Base-by-base conservation (phyloP, 2,797 vertebrate genomes). In the Artibeus lituratus region DNA sequence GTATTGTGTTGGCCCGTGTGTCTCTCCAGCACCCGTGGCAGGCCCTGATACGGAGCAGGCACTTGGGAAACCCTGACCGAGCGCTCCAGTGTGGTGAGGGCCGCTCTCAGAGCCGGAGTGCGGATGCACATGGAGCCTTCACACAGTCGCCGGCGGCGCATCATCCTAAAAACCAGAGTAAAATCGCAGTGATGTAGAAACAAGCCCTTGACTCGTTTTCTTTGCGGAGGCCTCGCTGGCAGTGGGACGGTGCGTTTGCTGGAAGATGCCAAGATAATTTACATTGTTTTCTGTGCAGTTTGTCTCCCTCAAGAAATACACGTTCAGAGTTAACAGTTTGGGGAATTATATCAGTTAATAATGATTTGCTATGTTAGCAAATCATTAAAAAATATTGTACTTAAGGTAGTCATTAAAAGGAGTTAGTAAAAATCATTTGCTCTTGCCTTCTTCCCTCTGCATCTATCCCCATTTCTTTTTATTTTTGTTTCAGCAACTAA, bases 401-500 rank as follows among this genome's bases (percentile, higher is more conserved):
- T 22, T 59, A 69, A 81, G 47, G 42, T 14, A 81, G 53, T 80
- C 53, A 37, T 77, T 77, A 51, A 73, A 88, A 95, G 24, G 77
- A 69, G 10, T 93, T 80, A 72, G 15, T 59, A 83, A 39, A 95
- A 55, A 32, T 76, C 14, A 42, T 51, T 94, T 85, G 19, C n/a
- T n/a, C 2, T 91, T 91, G 47, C 39, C 57, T 73, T 67, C 44
- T 69, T 29, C 51, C 47, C 83, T 86, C 84, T 81, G 10, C 19
- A 82, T 32, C 32, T 84, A 67, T 42, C 37, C 49, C n/a, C 18
- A 24, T 69, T 44, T 87, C 42, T 51, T 96, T 65, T 87, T 39
- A 26, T 57, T 76, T 87, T 87, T 85, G 15, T 97, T 96, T 93
- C 37, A 69, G 35, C 76, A 69, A 72, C 67, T 93, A 84, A 95